Evolutionary conservation across 2,797 vertebrate genomes (phyloP), one percentile per base, ranked within the genome.

Genomic region (Accipiter fasciatus): DNA sequence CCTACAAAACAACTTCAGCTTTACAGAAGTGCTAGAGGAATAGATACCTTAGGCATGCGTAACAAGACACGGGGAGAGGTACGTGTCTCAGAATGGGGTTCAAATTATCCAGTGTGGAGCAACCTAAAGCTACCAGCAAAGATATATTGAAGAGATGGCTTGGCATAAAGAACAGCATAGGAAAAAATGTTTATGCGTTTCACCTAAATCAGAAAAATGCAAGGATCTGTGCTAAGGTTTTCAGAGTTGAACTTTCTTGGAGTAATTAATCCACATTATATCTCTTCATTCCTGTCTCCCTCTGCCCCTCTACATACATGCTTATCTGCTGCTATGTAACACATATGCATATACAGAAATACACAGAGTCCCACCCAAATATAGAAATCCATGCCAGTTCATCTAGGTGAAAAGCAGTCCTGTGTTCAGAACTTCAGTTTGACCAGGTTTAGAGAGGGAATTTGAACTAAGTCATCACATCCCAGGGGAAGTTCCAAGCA

Each of bases 71-170:
- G 3, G 39, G 39, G 20, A 73, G 7, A 85, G 6, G 11, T 47
- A 47, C 0, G 0, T 19, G 21, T 47, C 12, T 79, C 33, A 26
- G 8, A 82, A 50, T 11, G 8, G 10, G 5, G 5, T 58, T 76
- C 29, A 70, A 81, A 82, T 4, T 12, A 14, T 47, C 9, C 3
- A 14, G 2, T 26, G 9, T 64, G 40, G 86, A 88, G 15, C 9
- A 89, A 70, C 8, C 20, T 40, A 46, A 73, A 82, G 39, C 5
- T 35, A 50, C 4, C 11, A 84, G 15, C 10, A 89, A 85, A 82
- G 4, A 44, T 2, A 31, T n/a, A 71, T 31, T 76, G 15, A 69
- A 84, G 9, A 58, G 2, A 44, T n/a, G 2, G 1, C 62, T 88
- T 73, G 31, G 2, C 59, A 67, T 42, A 55, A 81, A 64, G 14